These are phyloP conservation scores for Odocoileus hemionus DNA, from an alignment of 2,113 vertebrate genomes.

Conservation along the genomic window DNA sequence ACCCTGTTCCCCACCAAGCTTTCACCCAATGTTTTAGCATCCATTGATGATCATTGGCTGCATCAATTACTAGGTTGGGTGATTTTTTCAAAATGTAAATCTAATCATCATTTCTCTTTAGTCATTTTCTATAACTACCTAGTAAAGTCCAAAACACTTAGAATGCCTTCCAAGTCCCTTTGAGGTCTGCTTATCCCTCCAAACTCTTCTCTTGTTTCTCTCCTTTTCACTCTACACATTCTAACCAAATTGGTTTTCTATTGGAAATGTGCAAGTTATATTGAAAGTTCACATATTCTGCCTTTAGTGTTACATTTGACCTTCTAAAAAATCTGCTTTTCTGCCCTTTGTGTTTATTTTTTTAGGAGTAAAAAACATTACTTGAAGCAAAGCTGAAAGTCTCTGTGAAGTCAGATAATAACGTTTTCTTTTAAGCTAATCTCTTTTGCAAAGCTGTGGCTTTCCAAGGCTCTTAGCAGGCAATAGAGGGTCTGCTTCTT, in stretches of 20 bases:
- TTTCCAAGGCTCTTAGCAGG: conserved; percentile 44
- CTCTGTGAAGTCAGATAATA: conserved; percentile 63
- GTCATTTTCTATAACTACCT: neutral
- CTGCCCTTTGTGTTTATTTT: conserved; percentile 5
- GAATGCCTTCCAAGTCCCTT: neutral
- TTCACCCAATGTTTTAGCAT: neutral
- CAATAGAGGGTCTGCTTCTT: conserved; percentile 17
- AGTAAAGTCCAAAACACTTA: neutral
- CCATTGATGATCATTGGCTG: neutral
- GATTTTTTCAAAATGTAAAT: neutral
- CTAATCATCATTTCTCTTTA: neutral
- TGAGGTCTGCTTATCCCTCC: neutral
- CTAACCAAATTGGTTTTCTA: neutral
- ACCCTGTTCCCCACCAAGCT: neutral
- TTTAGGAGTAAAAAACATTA: neutral
- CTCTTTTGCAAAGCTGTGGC: conserved; percentile 56
- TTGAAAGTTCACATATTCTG: neutral
- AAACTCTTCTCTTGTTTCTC: neutral
- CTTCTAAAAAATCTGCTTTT: conserved; percentile 41
- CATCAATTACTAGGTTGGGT: neutral
- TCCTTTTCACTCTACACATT: neutral
- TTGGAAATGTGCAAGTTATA: neutral
- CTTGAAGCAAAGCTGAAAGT: conserved; percentile 51
- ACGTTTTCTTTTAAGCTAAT: conserved; percentile 66
- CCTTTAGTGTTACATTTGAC: neutral